Evolutionary conservation across 2,797 vertebrate species (phyloP).

Genomic region (Telmatherina bonti): DNA sequence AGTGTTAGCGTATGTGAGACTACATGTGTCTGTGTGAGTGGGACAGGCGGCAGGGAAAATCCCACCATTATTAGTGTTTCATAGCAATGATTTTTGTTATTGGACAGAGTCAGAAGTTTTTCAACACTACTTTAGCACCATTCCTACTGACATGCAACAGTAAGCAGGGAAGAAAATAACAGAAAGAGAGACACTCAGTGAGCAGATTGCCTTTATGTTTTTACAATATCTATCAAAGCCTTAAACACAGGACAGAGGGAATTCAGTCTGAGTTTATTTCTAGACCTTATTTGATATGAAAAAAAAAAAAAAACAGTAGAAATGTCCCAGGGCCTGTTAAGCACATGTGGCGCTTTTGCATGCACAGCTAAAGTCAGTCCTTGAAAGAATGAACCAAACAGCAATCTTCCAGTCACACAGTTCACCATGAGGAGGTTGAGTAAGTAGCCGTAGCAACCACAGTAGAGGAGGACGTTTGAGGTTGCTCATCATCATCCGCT

Average conservation of each 20-base stretch:
- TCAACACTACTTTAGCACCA: slow-evolving; percentile 67
- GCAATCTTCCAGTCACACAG: slow-evolving; percentile 39
- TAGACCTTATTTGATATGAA: slow-evolving; percentile 56
- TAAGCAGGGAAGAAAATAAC: slow-evolving; percentile 80
- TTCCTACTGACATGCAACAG: slow-evolving; percentile 67
- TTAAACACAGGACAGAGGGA: slow-evolving; percentile 63
- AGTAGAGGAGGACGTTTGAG: slow-evolving; percentile 39
- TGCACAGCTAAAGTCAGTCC: slow-evolving; percentile 25
- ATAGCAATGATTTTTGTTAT: slow-evolving; percentile 74
- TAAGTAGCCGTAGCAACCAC: slow-evolving; percentile 50
- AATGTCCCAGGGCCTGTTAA: slow-evolving; percentile 31
- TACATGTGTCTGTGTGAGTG: slow-evolving; percentile 32
- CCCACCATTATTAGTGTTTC: slow-evolving; percentile 74
- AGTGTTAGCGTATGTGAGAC: slow-evolving; percentile 48
- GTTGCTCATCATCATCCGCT: slow-evolving; percentile 60
- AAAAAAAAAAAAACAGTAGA: slow-evolving; percentile 52
- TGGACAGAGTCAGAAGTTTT: slow-evolving; percentile 74
- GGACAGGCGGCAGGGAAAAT: slow-evolving; percentile 67
- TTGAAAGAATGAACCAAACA: slow-evolving; percentile 37
- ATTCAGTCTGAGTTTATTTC: slow-evolving; percentile 62
- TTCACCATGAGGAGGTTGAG: slow-evolving; percentile 34
- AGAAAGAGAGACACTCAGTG: slow-evolving; percentile 56
- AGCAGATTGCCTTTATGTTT: slow-evolving; percentile 67
- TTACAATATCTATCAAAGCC: slow-evolving; percentile 59
- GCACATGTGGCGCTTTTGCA: slow-evolving; percentile 38